Conservation (phyloP, 2,888 invertebrate species). For the Lasioglossum marginatum region DNA sequence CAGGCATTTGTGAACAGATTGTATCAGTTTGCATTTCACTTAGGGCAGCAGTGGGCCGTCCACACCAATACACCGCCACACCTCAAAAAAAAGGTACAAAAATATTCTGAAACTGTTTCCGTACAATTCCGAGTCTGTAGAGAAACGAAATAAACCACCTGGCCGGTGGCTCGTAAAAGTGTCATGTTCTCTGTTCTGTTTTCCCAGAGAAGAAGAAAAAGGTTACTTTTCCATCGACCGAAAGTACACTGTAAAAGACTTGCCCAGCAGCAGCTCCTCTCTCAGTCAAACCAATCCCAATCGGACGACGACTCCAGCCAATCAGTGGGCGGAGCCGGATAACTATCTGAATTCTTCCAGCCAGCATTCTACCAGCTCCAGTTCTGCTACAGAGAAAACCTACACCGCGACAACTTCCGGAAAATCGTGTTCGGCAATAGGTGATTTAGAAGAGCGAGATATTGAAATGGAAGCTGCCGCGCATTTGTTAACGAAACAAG, state of each 20-base stretch:
- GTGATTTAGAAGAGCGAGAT: slow-evolving; percentile 76
- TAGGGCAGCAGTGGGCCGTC: slow-evolving; percentile 93
- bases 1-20: slow-evolving; percentile 87
- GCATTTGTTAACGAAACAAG: slow-evolving; percentile 82
- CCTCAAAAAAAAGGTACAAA: slow-evolving; percentile 88
- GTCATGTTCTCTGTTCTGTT: slow-evolving; percentile 20
- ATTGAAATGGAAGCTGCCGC: slow-evolving; percentile 82
- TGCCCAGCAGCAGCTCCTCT: slow-evolving; percentile 80
- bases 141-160: not conserved
- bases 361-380: slow-evolving; percentile 77
- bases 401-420: slow-evolving; percentile 78
- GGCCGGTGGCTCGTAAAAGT: not conserved
- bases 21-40: slow-evolving; percentile 89
- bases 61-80: slow-evolving; percentile 87
- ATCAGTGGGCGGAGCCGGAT: slow-evolving; percentile 82
- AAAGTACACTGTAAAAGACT: slow-evolving; percentile 92
- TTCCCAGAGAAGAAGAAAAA: slow-evolving; percentile 89
- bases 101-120: not conserved
- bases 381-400: slow-evolving; percentile 85
- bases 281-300: slow-evolving; percentile 80
- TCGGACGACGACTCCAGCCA: slow-evolving; percentile 84
- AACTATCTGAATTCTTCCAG: slow-evolving; percentile 80
- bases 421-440: slow-evolving; percentile 65
- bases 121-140: not conserved
- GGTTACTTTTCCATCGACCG: slow-evolving; percentile 93